Evolutionary conservation across 2,888 invertebrate species (phyloP).

Genomic region (Luffia ferchaultella): DNA sequence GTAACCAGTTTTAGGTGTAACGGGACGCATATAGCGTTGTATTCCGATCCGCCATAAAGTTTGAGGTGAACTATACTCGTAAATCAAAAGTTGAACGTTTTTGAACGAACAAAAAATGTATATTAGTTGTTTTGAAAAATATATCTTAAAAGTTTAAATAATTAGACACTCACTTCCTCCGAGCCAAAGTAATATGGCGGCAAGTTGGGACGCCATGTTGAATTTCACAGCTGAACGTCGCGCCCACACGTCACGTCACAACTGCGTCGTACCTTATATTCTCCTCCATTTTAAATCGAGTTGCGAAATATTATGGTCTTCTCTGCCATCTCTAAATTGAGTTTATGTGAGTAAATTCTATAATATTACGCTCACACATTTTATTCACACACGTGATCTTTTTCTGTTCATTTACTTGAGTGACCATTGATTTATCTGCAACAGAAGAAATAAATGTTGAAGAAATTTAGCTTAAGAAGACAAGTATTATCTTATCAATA

Average conservation of each 20-base stretch:
- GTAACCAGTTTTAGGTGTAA: too few relatives aligned
- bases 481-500: too few relatives aligned
- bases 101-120: too few relatives aligned
- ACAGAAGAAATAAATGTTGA: neutral
- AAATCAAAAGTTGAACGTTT: too few relatives aligned
- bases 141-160: too few relatives aligned
- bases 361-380: neutral
- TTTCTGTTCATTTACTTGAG: constrained; percentile 1
- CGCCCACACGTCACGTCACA: constrained; percentile 42
- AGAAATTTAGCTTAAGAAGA: too few relatives aligned
- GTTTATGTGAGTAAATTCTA: constrained; percentile 17
- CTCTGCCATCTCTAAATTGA: constrained; percentile 27
- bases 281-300: constrained; percentile 37
- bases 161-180: constrained; percentile 59
- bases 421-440: constrained; percentile 1
- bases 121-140: neutral
- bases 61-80: too few relatives aligned
- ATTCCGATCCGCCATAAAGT: too few relatives aligned
- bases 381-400: neutral
- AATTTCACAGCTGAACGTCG: constrained; percentile 19
- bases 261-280: constrained; percentile 27
- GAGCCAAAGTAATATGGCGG: constrained; percentile 49
- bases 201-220: constrained; percentile 48
- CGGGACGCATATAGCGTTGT: too few relatives aligned
- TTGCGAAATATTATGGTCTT: constrained; percentile 26